phyloP scores from a whole-genome alignment of 2,797 vertebrate species.

The Micropoecilia bifurca region DNA sequence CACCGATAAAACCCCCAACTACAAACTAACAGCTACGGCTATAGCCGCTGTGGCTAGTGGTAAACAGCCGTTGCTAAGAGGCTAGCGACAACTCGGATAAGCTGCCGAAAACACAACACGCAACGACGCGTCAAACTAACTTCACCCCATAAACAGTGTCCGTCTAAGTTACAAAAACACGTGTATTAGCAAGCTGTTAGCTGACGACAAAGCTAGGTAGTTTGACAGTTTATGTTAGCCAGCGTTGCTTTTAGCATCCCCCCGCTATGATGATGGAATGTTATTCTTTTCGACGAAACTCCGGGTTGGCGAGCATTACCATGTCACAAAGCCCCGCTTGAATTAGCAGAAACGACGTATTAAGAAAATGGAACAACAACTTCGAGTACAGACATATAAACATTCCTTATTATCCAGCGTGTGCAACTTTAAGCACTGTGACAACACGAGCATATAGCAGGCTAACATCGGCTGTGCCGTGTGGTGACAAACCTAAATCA shows the following conservation, averaged over 20 bases:
- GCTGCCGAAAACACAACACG: conserved; percentile 15
- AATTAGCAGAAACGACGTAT: not conserved
- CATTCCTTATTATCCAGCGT: not conserved
- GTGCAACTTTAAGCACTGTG: conserved; percentile 39
- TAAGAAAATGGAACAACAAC: not conserved
- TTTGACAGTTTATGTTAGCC: conserved; percentile 24
- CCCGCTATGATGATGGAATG: conserved; percentile 62
- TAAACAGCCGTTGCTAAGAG: conserved; percentile 36
- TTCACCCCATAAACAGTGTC: accelerated
- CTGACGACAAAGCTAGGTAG: not conserved
- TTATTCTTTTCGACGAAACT: conserved; percentile 43
- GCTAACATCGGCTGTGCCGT: conserved; percentile 54
- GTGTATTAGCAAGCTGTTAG: not conserved
- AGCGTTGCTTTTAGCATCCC: conserved; percentile 55
- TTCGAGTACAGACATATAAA: accelerated
- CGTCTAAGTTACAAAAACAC: not conserved
- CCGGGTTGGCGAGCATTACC: conserved; percentile 24
- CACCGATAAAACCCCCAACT: conserved; percentile 33
- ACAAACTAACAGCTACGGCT: conserved; percentile 41
- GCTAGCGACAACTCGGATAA: conserved; percentile 12
- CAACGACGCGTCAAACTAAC: not conserved
- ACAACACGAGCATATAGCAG: conserved; percentile 51
- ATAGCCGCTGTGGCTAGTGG: conserved; percentile 47
- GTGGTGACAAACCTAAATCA: conserved; percentile 42
- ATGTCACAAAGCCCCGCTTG: not conserved